Percentiles rank a stretch among this genome's conserved stretches.
phyloP scores from a whole-genome alignment of 2,888 invertebrate genomes.

The Limnephilus auricula region DNA sequence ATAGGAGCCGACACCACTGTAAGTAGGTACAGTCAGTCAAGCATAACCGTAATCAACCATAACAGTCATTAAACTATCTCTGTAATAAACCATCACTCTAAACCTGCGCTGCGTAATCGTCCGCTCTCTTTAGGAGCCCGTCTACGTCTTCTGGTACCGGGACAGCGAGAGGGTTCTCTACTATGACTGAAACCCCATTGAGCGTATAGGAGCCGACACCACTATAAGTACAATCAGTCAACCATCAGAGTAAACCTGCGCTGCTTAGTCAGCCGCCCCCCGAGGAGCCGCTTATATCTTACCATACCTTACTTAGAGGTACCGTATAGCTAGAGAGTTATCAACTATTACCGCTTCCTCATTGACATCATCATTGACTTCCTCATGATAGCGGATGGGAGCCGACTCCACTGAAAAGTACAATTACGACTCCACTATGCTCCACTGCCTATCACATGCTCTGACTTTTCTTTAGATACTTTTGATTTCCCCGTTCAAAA shows the following conservation, averaged over 20 bases:
- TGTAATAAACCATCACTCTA: too few species aligned
- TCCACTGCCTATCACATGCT: not conserved
- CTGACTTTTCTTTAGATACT: not conserved
- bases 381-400: conserved; percentile 83
- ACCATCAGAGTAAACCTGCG: conserved; percentile 89
- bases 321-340: conserved; percentile 88
- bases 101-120: conserved; percentile 93
- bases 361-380: conserved; percentile 80
- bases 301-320: too few species aligned
- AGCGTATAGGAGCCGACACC: conserved; percentile 84
- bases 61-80: too few species aligned
- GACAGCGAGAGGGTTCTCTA: conserved; percentile 87
- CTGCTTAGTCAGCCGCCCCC: conserved; percentile 93
- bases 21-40: conserved; percentile 56
- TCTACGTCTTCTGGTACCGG: conserved; percentile 97
- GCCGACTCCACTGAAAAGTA: conserved; percentile 82
- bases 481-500: not conserved
- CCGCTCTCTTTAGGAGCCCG: conserved; percentile 92
- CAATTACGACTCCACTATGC: too few species aligned
- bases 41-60: too few species aligned
- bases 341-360: conserved; percentile 82
- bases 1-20: conserved; percentile 84
- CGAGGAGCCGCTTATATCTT: conserved; percentile 94
- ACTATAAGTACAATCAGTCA: conserved; percentile 72
- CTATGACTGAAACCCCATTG: conserved; percentile 78